These are phyloP conservation scores for Polypedilum pembai DNA, from an alignment of 1,140 invertebrate species.

Conservation along the genomic window DNA sequence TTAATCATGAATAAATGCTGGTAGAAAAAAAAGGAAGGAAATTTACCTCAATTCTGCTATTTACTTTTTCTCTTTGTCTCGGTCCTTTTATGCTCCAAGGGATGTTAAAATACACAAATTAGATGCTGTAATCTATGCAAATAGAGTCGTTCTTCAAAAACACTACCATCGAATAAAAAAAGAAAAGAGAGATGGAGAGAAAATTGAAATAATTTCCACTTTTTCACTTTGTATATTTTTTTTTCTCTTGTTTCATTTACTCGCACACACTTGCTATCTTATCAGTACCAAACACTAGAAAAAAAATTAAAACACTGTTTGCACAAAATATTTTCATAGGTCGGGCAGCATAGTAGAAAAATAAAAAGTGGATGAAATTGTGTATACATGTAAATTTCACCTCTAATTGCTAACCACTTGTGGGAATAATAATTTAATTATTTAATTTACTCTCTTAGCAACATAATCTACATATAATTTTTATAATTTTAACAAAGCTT, in stretches of 20 bases:
- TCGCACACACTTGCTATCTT: not conserved
- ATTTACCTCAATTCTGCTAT: not conserved
- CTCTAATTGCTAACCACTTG: constrained; percentile 3
- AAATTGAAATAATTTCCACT: constrained; percentile 9
- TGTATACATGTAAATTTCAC: constrained; percentile 6
- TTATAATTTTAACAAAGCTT: too few relatives aligned
- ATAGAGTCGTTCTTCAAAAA: not conserved
- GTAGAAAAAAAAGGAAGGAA: not conserved
- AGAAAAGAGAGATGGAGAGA: not conserved
- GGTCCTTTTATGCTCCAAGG: not conserved
- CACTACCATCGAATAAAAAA: too few relatives aligned
- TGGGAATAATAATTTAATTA: constrained; percentile 19
- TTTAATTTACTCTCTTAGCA: not conserved
- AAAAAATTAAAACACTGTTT: not conserved
- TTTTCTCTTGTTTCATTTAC: not conserved
- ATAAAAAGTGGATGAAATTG: not conserved
- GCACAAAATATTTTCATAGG: not conserved
- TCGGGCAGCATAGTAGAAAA: not conserved
- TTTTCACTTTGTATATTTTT: not conserved
- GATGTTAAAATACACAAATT: not conserved
- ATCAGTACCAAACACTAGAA: not conserved
- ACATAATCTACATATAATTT: too few relatives aligned
- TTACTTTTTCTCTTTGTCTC: not conserved
- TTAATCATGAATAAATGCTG: too few relatives aligned
- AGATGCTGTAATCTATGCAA: constrained; percentile 10